These are phyloP conservation scores for Rousettus leschenaultii DNA, from an alignment of 2,113 vertebrate species.

Conservation along the genomic window DNA sequence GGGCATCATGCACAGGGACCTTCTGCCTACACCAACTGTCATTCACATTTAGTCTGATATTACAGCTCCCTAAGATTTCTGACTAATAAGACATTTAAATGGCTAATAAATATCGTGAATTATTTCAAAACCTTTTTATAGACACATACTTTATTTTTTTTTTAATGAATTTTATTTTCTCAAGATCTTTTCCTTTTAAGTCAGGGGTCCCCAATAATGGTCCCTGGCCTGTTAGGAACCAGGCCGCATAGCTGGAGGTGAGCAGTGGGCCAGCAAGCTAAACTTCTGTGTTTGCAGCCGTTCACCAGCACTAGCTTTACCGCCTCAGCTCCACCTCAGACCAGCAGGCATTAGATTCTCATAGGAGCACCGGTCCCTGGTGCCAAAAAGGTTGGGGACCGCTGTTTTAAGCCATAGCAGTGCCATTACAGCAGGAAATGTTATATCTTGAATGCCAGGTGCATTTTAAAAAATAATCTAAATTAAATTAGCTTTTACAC, in stretches of 20 bases:
- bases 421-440: not conserved
- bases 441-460: constrained; percentile 30
- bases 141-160: not conserved
- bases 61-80: not conserved
- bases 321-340: too few relatives aligned
- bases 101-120: not conserved
- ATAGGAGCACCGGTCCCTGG: too few relatives aligned
- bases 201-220: not conserved
- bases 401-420: not conserved
- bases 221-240: too few relatives aligned
- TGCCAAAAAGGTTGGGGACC: too few relatives aligned
- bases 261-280: too few relatives aligned
- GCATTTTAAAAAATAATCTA: not conserved
- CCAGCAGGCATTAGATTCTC: too few relatives aligned
- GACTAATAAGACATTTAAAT: not conserved
- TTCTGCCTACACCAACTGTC: not conserved
- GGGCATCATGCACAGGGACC: rapidly evolving
- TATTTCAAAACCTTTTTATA: not conserved
- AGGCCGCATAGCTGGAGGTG: too few relatives aligned
- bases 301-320: too few relatives aligned
- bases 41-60: not conserved
- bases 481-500: constrained; percentile 55
- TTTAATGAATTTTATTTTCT: not conserved
- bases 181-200: not conserved
- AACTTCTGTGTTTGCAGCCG: too few relatives aligned